These are phyloP conservation scores for Typhlomys cinereus DNA, from an alignment of 2,113 vertebrate species.

Conservation along the genomic window DNA sequence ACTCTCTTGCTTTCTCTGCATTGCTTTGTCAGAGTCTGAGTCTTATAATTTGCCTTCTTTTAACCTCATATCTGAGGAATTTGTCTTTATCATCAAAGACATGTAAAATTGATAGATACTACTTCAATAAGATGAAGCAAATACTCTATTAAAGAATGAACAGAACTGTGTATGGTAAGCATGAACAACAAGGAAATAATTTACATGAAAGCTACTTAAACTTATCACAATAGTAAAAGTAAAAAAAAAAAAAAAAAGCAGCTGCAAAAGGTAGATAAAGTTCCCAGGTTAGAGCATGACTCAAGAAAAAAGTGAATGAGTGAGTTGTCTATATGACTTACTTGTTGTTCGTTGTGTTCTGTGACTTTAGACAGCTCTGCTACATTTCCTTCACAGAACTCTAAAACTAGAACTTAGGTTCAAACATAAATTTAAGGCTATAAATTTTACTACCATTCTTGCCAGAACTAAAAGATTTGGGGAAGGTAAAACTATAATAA, in stretches of 20 bases:
- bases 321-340: background rate
- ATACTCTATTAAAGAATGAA: too few species aligned
- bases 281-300: background rate
- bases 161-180: background rate
- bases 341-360: background rate
- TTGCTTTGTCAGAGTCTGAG: background rate
- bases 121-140: background rate
- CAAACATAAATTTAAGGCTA: background rate
- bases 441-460: background rate
- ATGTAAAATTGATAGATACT: background rate
- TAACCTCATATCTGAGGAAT: background rate
- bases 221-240: slow-evolving; percentile 3
- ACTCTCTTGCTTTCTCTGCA: background rate
- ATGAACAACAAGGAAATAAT: slow-evolving; percentile 46
- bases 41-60: background rate
- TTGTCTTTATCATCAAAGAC: slow-evolving; percentile 33
- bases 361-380: background rate
- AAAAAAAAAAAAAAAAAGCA: slow-evolving; percentile 20
- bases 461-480: background rate
- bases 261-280: background rate
- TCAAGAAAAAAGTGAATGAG: background rate
- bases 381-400: background rate
- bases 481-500: background rate
- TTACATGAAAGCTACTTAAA: slow-evolving; percentile 24
- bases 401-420: background rate